Conservation (phyloP, 1,140 invertebrate genomes). For the Belonocnema kinseyi region DNA sequence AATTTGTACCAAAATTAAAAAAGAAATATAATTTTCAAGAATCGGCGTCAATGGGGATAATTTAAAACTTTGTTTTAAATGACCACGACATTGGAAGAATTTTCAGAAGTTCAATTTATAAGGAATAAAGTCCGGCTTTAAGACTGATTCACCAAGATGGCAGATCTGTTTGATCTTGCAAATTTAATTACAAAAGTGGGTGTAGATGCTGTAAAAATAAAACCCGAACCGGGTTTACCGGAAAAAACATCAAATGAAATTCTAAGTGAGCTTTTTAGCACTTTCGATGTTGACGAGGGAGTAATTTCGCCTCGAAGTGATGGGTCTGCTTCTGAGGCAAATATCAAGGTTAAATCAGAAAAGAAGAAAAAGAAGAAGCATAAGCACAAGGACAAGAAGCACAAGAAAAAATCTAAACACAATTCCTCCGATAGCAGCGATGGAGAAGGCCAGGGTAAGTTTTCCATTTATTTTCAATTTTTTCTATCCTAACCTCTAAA, state of each 20-base stretch:
- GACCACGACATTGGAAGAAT: too few relatives aligned
- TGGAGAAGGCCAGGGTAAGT: constrained; percentile 63
- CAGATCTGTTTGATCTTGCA: constrained; percentile 70
- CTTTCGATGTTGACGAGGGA: constrained; percentile 78
- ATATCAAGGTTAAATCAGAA: constrained; percentile 75
- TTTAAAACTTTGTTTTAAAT: too few relatives aligned
- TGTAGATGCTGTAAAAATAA: constrained; percentile 73
- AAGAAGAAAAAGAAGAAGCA: constrained; percentile 77
- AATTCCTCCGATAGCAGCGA: constrained; percentile 74
- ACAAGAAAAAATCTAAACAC: constrained; percentile 75
- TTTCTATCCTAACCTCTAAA: background rate
- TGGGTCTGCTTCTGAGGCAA: constrained; percentile 44
- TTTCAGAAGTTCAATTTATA: too few relatives aligned
- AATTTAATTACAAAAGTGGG: constrained; percentile 72
- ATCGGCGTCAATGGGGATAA: too few relatives aligned
- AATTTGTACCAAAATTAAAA: too few relatives aligned
- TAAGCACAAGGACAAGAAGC: constrained; percentile 76
- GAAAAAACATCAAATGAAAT: constrained; percentile 86
- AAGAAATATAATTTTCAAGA: too few relatives aligned
- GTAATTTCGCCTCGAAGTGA: constrained; percentile 42
- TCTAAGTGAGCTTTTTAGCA: constrained; percentile 85
- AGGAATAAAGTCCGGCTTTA: too few relatives aligned
- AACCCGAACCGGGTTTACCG: constrained; percentile 71
- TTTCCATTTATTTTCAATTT: constrained; percentile 30
- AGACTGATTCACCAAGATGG: constrained; percentile 52